Evolutionary conservation across 2,888 invertebrate species (phyloP).

Genomic region (Embidobia sp.): DNA sequence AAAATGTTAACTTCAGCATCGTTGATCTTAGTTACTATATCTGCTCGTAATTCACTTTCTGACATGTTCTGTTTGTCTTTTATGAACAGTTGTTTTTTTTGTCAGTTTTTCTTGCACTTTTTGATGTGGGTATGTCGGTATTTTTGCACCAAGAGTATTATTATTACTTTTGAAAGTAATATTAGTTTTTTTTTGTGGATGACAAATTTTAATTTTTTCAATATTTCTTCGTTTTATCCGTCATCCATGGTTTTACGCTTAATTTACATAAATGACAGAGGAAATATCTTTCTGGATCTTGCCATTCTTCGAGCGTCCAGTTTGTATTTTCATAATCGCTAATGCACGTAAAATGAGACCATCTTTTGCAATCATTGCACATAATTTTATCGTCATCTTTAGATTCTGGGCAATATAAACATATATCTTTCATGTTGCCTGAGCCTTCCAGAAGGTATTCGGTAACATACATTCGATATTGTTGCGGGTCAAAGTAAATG

Average conservation of each 20-base stretch:
- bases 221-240: too few species aligned
- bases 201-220: too few species aligned
- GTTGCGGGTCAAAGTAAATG: neutral
- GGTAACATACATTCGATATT: neutral
- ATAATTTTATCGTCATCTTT: neutral
- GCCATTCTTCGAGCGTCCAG: neutral
- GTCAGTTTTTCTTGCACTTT: too few species aligned
- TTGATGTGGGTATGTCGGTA: too few species aligned
- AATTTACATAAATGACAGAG: neutral
- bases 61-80: too few species aligned
- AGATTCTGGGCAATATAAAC: neutral
- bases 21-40: too few species aligned
- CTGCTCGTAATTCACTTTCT: too few species aligned
- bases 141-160: too few species aligned
- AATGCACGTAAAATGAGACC: neutral
- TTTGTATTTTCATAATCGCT: neutral
- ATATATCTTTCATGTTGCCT: neutral
- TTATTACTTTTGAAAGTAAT: too few species aligned
- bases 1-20: too few species aligned
- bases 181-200: too few species aligned
- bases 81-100: too few species aligned
- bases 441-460: neutral
- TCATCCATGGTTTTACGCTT: neutral
- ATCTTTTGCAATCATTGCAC: neutral
- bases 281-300: neutral